Evolutionary conservation across 2,797 vertebrate species (phyloP).

Genomic region (Acipenser oxyrinchus): DNA sequence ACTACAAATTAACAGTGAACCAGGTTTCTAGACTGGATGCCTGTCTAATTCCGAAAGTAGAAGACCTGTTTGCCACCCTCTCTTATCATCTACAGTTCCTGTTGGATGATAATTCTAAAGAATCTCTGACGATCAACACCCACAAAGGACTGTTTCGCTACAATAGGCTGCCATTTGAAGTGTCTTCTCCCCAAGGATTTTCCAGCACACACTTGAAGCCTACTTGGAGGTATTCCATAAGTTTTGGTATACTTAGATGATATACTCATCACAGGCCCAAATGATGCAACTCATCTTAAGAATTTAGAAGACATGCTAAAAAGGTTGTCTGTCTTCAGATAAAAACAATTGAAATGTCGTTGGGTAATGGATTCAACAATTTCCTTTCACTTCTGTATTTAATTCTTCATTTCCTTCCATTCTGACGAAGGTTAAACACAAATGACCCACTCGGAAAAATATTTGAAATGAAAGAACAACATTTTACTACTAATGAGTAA

Average conservation of each 20-base stretch:
- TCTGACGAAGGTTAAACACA: background rate
- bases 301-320: too few species aligned
- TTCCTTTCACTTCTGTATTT: slow-evolving; percentile 1
- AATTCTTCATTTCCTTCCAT: background rate
- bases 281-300: too few species aligned
- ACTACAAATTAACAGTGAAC: background rate
- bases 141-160: background rate
- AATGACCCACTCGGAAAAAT: background rate
- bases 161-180: background rate
- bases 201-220: background rate
- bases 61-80: background rate
- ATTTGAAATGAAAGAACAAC: background rate
- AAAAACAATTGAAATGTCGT: background rate
- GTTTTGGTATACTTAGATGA: background rate
- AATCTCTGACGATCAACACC: background rate
- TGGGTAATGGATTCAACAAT: slow-evolving; percentile 1
- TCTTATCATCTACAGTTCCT: background rate
- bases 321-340: background rate
- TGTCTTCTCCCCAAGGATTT: background rate
- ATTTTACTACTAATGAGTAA: background rate
- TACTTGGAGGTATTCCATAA: too few species aligned
- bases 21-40: background rate
- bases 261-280: background rate
- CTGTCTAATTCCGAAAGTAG: background rate
- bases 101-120: background rate